Conservation (phyloP, 2,113 vertebrate species). For the Cyprinodon tularosa region DNA sequence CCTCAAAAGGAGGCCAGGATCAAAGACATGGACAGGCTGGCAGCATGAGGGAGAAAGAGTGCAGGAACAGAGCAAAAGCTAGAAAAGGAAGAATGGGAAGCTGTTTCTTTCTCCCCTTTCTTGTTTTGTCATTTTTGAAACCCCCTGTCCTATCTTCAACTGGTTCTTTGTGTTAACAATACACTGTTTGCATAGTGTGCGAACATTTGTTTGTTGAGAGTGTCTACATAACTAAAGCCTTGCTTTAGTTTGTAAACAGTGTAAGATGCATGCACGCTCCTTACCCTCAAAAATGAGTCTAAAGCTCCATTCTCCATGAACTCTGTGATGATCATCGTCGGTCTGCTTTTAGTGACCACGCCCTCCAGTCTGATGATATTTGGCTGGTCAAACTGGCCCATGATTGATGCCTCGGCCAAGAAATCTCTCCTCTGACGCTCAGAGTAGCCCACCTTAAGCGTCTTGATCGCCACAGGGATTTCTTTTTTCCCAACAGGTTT, state of each 20-base stretch:
- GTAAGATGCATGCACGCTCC: slow-evolving; percentile 4
- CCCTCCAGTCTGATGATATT: slow-evolving; percentile 88
- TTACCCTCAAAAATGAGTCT: slow-evolving; percentile 95
- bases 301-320: slow-evolving; percentile 98
- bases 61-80: slow-evolving; percentile 14
- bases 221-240: not conserved
- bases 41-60: slow-evolving; percentile 45
- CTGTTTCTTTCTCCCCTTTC: slow-evolving; percentile 23
- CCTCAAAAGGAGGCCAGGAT: slow-evolving; percentile 69
- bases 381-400: slow-evolving; percentile 95
- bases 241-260: not conserved
- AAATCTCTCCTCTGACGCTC: slow-evolving; percentile 94
- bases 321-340: slow-evolving; percentile 98
- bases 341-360: slow-evolving; percentile 81
- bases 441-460: slow-evolving; percentile 90
- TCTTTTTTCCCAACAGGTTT: slow-evolving; percentile 91
- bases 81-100: slow-evolving; percentile 37
- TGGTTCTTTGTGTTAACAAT: slow-evolving; percentile 2
- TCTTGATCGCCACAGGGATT: slow-evolving; percentile 93
- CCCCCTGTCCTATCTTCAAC: slow-evolving; percentile 7
- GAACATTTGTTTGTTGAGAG: not conserved
- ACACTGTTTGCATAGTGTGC: not conserved
- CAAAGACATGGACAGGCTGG: slow-evolving; percentile 56
- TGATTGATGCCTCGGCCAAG: slow-evolving; percentile 93
- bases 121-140: slow-evolving; percentile 11